Evolutionary conservation across 2,888 invertebrate species (phyloP).

Genomic region (Rhogogaster chlorosoma): DNA sequence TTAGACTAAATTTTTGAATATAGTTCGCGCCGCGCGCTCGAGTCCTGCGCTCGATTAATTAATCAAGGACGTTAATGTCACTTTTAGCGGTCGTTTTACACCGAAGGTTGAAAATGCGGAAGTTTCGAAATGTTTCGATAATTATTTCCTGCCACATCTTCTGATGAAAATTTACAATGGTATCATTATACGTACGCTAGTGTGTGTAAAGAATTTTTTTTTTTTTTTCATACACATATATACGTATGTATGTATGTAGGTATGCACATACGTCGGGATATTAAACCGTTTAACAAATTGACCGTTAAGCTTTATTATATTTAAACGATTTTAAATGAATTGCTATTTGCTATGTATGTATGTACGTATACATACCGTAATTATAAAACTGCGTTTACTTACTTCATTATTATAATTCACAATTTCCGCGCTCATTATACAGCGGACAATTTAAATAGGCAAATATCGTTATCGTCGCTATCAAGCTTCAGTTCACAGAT

Average conservation of each 20-base stretch:
- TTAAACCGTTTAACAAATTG: not conserved
- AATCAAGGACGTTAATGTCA: not conserved
- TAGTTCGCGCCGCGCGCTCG: not conserved
- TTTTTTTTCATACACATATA: not conserved
- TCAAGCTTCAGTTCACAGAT: not conserved
- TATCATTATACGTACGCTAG: not conserved
- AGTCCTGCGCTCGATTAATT: not conserved
- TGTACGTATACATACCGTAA: not conserved
- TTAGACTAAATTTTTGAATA: not conserved
- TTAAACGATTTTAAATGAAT: not conserved
- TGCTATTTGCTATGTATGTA: not conserved
- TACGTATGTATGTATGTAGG: not conserved
- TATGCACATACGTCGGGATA: not conserved
- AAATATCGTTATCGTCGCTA: not conserved
- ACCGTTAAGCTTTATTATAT: not conserved
- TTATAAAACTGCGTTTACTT: not conserved
- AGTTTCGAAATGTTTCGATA: not conserved
- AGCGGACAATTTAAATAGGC: not conserved
- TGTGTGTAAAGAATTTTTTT: no score
- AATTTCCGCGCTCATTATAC: not conserved
- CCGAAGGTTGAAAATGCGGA: slow-evolving; percentile 5
- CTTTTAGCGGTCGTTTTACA: not conserved
- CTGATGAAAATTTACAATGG: not conserved
- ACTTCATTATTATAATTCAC: slow-evolving; percentile 1
- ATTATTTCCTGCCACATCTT: slow-evolving; percentile 1